Evolutionary conservation across 2,797 vertebrate genomes (phyloP).

Genomic region (Sylvilagus floridanus): DNA sequence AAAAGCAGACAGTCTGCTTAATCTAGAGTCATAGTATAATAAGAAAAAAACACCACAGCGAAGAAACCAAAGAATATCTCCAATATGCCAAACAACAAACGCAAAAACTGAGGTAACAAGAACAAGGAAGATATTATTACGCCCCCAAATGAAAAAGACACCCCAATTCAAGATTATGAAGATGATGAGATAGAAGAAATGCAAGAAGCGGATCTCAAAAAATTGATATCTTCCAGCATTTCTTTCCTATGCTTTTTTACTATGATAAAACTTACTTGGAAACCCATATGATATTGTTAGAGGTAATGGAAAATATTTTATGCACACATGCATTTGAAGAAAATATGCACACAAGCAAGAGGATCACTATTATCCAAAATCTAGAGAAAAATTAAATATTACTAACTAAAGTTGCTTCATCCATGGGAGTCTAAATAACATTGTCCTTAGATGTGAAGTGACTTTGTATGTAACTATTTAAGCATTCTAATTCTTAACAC

Average conservation of each 20-base stretch:
- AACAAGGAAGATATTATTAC: too few relatives aligned
- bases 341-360: neutral
- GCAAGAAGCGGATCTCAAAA: too few relatives aligned
- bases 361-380: neutral
- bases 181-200: too few relatives aligned
- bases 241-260: neutral
- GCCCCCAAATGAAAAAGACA: too few relatives aligned
- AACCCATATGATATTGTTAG: conserved; percentile 3
- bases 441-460: neutral
- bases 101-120: too few relatives aligned
- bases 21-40: too few relatives aligned
- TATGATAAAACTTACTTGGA: neutral
- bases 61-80: too few relatives aligned
- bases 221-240: neutral
- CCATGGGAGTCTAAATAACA: neutral
- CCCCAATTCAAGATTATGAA: too few relatives aligned
- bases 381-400: neutral
- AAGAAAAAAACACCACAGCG: too few relatives aligned
- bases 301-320: neutral
- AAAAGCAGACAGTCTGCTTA: too few relatives aligned
- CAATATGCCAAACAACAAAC: too few relatives aligned
- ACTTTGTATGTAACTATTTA: neutral
- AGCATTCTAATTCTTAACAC: neutral
- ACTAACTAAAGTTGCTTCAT: neutral
- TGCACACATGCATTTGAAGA: neutral